Base-by-base conservation (phyloP, 2,888 invertebrate species). In the Scaptodrosophila latifasciaeformis region DNA sequence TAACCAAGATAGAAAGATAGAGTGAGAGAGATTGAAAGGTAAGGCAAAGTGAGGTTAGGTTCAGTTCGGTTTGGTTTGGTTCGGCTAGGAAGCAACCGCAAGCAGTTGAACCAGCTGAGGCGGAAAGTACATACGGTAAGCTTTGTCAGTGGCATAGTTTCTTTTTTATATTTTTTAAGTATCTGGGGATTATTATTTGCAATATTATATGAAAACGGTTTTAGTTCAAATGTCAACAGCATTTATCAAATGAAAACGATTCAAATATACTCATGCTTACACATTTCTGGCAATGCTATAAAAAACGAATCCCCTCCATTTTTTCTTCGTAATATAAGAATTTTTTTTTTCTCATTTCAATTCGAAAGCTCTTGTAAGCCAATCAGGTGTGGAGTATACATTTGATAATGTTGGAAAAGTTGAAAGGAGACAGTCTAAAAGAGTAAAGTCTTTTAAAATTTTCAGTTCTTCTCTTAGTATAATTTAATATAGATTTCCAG, bases 131-230 rank as follows among this genome's bases (percentile, higher is more conserved):
- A 43, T 17, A 37, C 17, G 13, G 68, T 74, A 78, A 74, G 72
- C 79, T 61, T 79, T 75, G 79, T 74, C 72, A 78, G 72, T 74
- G 79, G 72, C 72, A 74, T 74, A 74, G 72, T 74, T 74, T 74
- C 62, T 69, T 56, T 67, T 49, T n/a, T n/a, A n/a, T n/a, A 15
- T 15, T n/a, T 42, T 59, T 70, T 62, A 75, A 76, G 74, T 67
- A 71, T 76, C 76, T 75, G 70, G 66, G 72, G 79, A 74, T 74
- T 78, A 74, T 74, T 78, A 76, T 78, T 78, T 78, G 76, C 79
- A 72, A 74, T 79, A 75, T 75, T 76, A 71, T 66, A 78, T 55
- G 76, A 71, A 72, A 79, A 75, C 79, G 76, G 72, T 64, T 78
- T 72, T 78, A 74, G 72, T 74, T 74, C 79, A 74, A 74, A 74